phyloP scores from a whole-genome alignment of 2,113 vertebrate genomes.

The Laticauda colubrina region DNA sequence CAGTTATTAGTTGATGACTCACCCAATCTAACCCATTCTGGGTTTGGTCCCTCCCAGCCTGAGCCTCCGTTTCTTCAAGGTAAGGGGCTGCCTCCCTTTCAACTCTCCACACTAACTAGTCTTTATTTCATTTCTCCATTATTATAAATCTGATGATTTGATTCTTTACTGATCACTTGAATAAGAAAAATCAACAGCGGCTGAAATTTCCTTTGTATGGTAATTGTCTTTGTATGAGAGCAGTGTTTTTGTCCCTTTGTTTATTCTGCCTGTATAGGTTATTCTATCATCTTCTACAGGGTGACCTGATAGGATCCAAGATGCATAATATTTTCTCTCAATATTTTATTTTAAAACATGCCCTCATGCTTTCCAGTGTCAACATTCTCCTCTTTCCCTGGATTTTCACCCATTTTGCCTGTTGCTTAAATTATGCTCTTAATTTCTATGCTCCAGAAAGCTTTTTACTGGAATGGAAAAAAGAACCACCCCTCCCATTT shows the following conservation, averaged over 20 bases:
- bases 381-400: neutral
- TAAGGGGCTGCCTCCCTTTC: no score
- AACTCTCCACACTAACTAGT: neutral
- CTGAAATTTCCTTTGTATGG: neutral
- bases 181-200: neutral
- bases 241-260: neutral
- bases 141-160: neutral
- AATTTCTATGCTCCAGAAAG: neutral
- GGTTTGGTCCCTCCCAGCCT: no score
- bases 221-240: neutral
- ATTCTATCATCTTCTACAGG: neutral
- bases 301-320: neutral
- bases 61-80: no score
- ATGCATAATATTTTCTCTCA: neutral
- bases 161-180: neutral
- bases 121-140: neutral
- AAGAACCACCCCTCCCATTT: no score
- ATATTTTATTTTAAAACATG: neutral
- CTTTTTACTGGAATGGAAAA: neutral
- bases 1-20: no score
- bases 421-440: neutral
- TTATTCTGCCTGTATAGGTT: neutral
- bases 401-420: neutral
- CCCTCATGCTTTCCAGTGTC: neutral
- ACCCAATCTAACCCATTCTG: no score